Conservation (phyloP, 2,888 invertebrate species). For the Crocallis elinguaria region DNA sequence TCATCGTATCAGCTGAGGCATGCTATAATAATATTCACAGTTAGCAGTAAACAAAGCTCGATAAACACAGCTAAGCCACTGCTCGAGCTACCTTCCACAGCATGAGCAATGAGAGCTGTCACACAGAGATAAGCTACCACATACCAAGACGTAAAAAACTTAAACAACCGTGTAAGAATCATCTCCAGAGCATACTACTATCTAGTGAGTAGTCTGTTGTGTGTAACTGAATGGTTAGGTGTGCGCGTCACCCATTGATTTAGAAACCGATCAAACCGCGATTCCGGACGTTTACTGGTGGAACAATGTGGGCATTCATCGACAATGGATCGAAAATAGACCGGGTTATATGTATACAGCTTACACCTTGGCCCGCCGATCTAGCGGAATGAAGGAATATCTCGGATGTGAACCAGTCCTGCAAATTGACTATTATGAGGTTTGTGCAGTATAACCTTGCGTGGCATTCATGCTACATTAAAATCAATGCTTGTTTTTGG, state of each 20-base stretch:
- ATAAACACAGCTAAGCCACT: too few relatives aligned
- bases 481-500: too few relatives aligned
- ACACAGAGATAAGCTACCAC: background rate
- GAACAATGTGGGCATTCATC: constrained; percentile 16
- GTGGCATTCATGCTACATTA: too few relatives aligned
- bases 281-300: constrained; percentile 2
- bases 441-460: too few relatives aligned
- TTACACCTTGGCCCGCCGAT: constrained; percentile 11
- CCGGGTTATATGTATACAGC: constrained; percentile 1
- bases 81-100: background rate
- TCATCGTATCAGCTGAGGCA: too few relatives aligned
- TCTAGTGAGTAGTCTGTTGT: background rate
- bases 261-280: constrained; percentile 8
- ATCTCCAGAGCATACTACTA: background rate
- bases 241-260: constrained; percentile 10
- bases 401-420: background rate
- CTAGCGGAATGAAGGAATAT: background rate
- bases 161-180: constrained; percentile 11
- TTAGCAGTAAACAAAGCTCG: too few relatives aligned
- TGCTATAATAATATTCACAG: too few relatives aligned
- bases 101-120: background rate
- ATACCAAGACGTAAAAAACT: constrained; percentile 9
- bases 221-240: background rate
- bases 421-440: too few relatives aligned
- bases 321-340: constrained; percentile 24